These are phyloP conservation scores for Bicyclus anynana DNA, from an alignment of 1,140 invertebrate species.

Conservation along the genomic window DNA sequence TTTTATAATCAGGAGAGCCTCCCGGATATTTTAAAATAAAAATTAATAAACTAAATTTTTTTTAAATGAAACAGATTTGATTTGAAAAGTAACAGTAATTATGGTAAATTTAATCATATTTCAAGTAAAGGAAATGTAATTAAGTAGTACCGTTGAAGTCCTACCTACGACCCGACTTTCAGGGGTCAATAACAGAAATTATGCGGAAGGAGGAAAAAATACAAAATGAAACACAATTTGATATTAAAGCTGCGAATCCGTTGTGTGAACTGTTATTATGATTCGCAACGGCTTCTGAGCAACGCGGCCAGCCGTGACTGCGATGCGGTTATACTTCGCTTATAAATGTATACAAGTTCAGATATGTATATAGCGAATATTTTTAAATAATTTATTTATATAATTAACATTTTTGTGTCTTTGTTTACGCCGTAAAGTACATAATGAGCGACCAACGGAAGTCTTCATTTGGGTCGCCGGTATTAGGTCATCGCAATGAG, in stretches of 20 bases:
- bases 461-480: too few relatives aligned
- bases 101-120: not conserved
- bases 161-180: not conserved
- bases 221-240: slow-evolving; percentile 9
- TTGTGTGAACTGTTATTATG: slow-evolving; percentile 27
- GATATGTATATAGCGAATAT: too few relatives aligned
- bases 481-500: too few relatives aligned
- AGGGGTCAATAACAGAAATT: not conserved
- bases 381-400: too few relatives aligned
- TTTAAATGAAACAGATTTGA: too few relatives aligned
- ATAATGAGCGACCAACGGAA: too few relatives aligned
- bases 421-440: too few relatives aligned
- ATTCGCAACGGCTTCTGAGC: slow-evolving; percentile 39
- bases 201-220: not conserved
- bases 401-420: too few relatives aligned
- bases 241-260: slow-evolving; percentile 12
- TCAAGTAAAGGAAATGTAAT: not conserved
- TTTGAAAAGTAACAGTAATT: too few relatives aligned
- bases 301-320: slow-evolving; percentile 47
- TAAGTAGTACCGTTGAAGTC: not conserved
- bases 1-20: too few relatives aligned
- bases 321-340: slow-evolving; percentile 27
- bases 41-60: too few relatives aligned
- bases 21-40: too few relatives aligned
- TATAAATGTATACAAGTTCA: slow-evolving; percentile 11